Evolutionary conservation across 53 echinoderm and acorn worm species (phyloP).

Genomic region (Holothuria leucospilota): DNA sequence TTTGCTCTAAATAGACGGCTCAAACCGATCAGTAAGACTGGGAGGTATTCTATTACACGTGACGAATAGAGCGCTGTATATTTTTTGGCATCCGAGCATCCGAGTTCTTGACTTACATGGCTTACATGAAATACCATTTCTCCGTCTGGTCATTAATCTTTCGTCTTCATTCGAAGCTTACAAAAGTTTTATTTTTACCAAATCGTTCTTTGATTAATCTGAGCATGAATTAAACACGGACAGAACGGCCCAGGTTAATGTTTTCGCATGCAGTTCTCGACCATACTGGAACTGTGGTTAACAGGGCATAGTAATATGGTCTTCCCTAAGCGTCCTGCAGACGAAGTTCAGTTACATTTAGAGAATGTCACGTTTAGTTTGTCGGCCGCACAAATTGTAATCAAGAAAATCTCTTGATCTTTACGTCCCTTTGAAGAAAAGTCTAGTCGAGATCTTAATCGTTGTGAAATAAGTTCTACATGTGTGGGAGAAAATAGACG

Average conservation of each 20-base stretch:
- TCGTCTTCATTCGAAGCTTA: not conserved
- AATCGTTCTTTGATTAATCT: slow-evolving; percentile 38
- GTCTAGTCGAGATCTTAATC: no score
- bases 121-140: not conserved
- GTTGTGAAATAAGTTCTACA: no score
- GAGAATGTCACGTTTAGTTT: slow-evolving; percentile 15
- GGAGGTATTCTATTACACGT: slow-evolving; percentile 21
- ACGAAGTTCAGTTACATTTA: slow-evolving; percentile 5
- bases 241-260: no score
- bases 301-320: slow-evolving; percentile 9
- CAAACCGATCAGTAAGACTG: slow-evolving; percentile 16
- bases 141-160: slow-evolving; percentile 26
- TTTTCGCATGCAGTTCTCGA: no score
- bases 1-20: slow-evolving; percentile 16
- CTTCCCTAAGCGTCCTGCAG: slow-evolving; percentile 30
- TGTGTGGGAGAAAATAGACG: no score
- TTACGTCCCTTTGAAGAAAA: no score
- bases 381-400: slow-evolving; percentile 1
- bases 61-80: slow-evolving; percentile 32
- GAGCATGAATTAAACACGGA: no score
- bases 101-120: slow-evolving; percentile 10
- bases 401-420: not conserved
- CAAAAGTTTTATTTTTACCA: slow-evolving; percentile 28
- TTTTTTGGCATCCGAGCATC: slow-evolving; percentile 7
- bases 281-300: not conserved